phyloP scores from a whole-genome alignment of 1,140 invertebrate species.

The Holotrichia oblita region DNA sequence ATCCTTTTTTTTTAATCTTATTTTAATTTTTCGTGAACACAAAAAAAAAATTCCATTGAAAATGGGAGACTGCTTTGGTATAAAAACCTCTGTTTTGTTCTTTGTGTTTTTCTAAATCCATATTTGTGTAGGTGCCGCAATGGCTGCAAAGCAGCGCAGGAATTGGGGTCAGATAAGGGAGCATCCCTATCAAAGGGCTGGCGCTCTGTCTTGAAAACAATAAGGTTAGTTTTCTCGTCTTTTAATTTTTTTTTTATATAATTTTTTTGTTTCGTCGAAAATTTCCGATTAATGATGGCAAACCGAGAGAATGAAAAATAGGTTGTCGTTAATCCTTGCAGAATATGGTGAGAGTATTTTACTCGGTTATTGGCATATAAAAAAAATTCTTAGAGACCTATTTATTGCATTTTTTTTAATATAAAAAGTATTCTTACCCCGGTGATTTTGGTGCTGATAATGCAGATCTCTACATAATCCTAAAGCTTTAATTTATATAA shows the following conservation, averaged over 20 bases:
- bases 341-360: constrained; percentile 36
- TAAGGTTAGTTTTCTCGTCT: constrained; percentile 57
- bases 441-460: constrained; percentile 25
- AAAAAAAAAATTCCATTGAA: constrained; percentile 26
- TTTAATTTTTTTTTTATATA: constrained; percentile 35
- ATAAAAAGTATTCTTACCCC: background rate
- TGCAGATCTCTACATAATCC: background rate
- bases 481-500: background rate
- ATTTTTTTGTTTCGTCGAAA: background rate
- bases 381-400: background rate
- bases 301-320: background rate
- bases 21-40: constrained; percentile 3
- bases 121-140: constrained; percentile 71
- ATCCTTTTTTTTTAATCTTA: background rate
- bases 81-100: constrained; percentile 22
- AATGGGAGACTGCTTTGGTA: constrained; percentile 26
- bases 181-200: constrained; percentile 93
- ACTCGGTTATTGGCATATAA: constrained; percentile 23
- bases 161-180: constrained; percentile 86
- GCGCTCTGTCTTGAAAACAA: constrained; percentile 76
- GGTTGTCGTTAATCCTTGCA: background rate
- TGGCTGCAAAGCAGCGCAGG: constrained; percentile 78
- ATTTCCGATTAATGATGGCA: background rate
- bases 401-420: background rate
- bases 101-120: constrained; percentile 25